Evolutionary conservation across 2,888 invertebrate genomes (phyloP), one percentile per base, ranked within the genome.

Genomic region (Hypomecis punctinalis): DNA sequence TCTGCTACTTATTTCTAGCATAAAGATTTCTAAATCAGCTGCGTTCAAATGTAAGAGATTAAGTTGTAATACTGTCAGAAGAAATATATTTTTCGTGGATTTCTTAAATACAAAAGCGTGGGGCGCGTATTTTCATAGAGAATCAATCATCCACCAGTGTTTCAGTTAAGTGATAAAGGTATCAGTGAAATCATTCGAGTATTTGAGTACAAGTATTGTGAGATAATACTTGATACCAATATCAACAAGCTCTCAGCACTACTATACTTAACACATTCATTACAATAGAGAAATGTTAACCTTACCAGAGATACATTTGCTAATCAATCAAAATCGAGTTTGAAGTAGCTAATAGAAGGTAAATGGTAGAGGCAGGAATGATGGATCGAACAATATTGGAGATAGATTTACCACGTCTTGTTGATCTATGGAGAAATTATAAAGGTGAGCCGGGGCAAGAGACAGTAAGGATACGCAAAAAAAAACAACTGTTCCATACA

Each of bases 321-420:
- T 23, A 45, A 64, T 64, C 59, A 54, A 64, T 64, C 63, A 64
- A 13, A 35, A 55, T 59, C 36, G 48, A 13, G 23, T 54, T 23
- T 10, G 42, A 49, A 55, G 59, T 46, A 59, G 59, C 59, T 64
- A 60, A 59, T 59, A 45, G 48, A 54, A 43, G 47, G 54, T 58
- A 54, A 53, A 43, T 54, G 53, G 47, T 4, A 6, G 42, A 35
- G 46, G 46, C 52, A 47, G 47, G 53, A 37, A 37, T 48, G 57
- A 63, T 58, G 42, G 48, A 57, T 56, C 39, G 39, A 51, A 1
- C 5, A 23, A 13, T 58, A 58, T 51, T 53, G 42, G 47, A 47
- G 42, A 13, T 7, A 35, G 35, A 42, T 54, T 35, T 43, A 36
- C 6, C 13, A 51, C 51, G 11, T 13, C 13, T 51, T 39, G 37